phyloP scores from a whole-genome alignment of 2,797 vertebrate species.

The Lithobates sylvaticus region DNA sequence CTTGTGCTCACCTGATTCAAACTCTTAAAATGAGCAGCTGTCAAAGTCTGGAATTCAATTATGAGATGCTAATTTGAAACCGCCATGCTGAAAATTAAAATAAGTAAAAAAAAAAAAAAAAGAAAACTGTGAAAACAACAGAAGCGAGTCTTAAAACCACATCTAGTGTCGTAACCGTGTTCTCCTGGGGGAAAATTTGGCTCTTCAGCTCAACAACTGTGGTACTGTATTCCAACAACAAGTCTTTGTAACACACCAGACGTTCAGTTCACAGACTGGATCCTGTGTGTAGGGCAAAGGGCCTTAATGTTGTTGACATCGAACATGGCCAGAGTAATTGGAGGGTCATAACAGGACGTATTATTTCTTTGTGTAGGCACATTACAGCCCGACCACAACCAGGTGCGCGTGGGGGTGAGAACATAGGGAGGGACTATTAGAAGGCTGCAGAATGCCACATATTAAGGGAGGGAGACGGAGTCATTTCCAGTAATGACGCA shows the following conservation, averaged over 20 bases:
- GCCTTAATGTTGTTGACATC: slow-evolving; percentile 63
- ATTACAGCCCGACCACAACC: slow-evolving; percentile 58
- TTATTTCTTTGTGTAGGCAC: slow-evolving; percentile 60
- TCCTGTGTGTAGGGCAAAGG: slow-evolving; percentile 61
- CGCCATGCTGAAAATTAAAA: slow-evolving; percentile 36
- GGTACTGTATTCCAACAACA: slow-evolving; percentile 62
- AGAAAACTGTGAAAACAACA: slow-evolving; percentile 56
- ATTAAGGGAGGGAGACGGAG: slow-evolving; percentile 23
- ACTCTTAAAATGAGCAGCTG: slow-evolving; percentile 43
- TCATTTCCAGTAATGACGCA: slow-evolving; percentile 43
- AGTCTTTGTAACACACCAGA: slow-evolving; percentile 61
- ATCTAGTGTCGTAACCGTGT: slow-evolving; percentile 50
- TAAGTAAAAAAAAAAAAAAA: slow-evolving; percentile 5
- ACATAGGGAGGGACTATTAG: slow-evolving; percentile 54
- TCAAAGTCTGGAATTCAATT: slow-evolving; percentile 50
- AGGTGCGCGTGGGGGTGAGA: slow-evolving; percentile 60
- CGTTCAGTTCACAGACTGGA: slow-evolving; percentile 59
- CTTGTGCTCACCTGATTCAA: slow-evolving; percentile 39
- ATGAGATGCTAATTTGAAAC: slow-evolving; percentile 54
- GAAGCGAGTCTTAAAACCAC: slow-evolving; percentile 42
- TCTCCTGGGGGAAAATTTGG: slow-evolving; percentile 56
- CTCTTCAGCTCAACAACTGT: slow-evolving; percentile 56
- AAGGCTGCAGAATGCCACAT: slow-evolving; percentile 52
- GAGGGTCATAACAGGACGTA: slow-evolving; percentile 58
- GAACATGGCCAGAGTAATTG: slow-evolving; percentile 62